A percentile compares a stretch with the other conserved stretches of the same genome.
Conservation (phyloP, 1,140 invertebrate species). For the Papilio dardanus region DNA sequence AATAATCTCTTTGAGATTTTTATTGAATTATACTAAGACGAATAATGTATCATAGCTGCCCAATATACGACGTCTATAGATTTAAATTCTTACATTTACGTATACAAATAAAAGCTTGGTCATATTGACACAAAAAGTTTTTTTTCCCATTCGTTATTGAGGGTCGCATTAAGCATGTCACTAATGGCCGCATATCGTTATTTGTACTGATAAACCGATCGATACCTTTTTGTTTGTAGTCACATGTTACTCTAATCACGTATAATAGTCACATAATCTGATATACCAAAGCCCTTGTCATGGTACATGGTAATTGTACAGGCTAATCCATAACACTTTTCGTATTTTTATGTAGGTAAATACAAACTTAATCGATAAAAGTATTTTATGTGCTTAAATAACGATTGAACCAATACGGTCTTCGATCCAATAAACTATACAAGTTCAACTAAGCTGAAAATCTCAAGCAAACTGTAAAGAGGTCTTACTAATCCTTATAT, state of each 20-base stretch:
- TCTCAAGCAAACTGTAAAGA: constrained; percentile 1
- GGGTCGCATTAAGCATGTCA: not conserved
- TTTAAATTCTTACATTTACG: too few species aligned
- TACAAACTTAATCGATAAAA: too few species aligned
- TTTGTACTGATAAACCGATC: constrained; percentile 31
- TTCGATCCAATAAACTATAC: not conserved
- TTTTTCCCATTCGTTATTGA: not conserved
- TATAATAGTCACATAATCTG: constrained; percentile 9
- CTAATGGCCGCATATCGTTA: constrained; percentile 4
- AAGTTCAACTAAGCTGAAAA: not conserved
- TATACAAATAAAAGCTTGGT: not conserved
- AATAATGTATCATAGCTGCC: not conserved
- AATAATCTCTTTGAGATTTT: not conserved
- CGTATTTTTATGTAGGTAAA: not conserved
- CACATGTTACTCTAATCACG: not conserved
- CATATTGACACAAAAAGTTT: not conserved
- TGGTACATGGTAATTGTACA: not conserved
- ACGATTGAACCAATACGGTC: not conserved
- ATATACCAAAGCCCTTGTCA: not conserved
- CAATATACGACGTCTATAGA: too few species aligned
- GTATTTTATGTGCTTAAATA: too few species aligned
- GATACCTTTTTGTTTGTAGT: constrained; percentile 24
- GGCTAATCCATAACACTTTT: not conserved
- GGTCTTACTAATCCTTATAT: not conserved
- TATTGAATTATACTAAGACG: not conserved